phyloP scores from a whole-genome alignment of 2,888 invertebrate genomes.

The Craniophora ligustri region DNA sequence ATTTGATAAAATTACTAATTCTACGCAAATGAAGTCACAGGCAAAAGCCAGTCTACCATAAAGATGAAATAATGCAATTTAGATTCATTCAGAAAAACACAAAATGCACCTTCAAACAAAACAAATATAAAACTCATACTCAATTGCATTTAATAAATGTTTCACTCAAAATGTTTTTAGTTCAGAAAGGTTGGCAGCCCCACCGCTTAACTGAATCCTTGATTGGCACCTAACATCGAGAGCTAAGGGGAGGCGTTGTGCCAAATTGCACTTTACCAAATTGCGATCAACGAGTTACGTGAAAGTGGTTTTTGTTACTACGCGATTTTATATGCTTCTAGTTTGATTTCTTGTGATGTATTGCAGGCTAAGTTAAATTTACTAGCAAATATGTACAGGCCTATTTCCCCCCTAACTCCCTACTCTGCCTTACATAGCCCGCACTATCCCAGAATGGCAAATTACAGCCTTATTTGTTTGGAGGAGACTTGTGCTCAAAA shows the following conservation, averaged over 20 bases:
- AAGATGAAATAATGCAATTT: too few relatives aligned
- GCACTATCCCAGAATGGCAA: too few relatives aligned
- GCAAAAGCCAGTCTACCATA: too few relatives aligned
- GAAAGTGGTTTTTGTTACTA: conserved; percentile 51
- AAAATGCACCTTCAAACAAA: background rate
- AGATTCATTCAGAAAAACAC: too few relatives aligned
- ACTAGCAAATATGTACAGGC: too few relatives aligned
- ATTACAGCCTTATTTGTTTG: too few relatives aligned
- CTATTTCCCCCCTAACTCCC: too few relatives aligned
- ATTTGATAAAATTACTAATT: too few relatives aligned
- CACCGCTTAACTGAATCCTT: conserved; percentile 43
- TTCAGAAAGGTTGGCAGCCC: conserved; percentile 43
- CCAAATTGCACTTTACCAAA: conserved; percentile 67
- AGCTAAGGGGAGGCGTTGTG: conserved; percentile 52
- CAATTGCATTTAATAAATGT: conserved; percentile 8
- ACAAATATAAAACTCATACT: background rate
- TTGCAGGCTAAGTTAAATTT: background rate
- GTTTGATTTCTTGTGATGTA: background rate
- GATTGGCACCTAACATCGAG: conserved; percentile 60
- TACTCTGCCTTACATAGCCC: too few relatives aligned
- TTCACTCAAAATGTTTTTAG: conserved; percentile 20
- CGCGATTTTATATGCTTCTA: conserved; percentile 18
- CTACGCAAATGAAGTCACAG: too few relatives aligned
- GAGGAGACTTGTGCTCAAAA: too few relatives aligned
- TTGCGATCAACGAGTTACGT: conserved; percentile 53